Evolutionary conservation across 2,113 vertebrate genomes (phyloP).

Genomic region (Anas platyrhynchos): DNA sequence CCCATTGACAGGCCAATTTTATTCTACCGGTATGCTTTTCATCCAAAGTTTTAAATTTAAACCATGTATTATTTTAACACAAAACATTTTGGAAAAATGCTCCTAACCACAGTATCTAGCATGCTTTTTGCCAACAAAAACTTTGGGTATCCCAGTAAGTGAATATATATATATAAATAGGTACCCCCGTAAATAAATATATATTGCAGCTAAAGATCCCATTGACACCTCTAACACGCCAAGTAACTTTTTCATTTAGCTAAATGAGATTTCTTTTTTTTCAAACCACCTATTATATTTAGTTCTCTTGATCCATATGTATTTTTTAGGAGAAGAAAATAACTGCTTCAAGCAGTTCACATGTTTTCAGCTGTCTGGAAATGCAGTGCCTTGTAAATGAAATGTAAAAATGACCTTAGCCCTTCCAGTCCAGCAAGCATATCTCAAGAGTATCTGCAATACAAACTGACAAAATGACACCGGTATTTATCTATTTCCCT

Average conservation of each 20-base stretch:
- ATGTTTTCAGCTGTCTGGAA: neutral
- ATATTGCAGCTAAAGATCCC: neutral
- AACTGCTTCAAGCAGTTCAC: neutral
- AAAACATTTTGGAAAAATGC: neutral
- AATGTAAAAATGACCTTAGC: neutral
- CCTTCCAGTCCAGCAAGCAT: fast-evolving
- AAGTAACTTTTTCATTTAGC: neutral
- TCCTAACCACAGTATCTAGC: neutral
- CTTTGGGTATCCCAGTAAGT: neutral
- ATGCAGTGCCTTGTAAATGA: neutral
- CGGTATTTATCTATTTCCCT: neutral
- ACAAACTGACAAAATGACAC: neutral
- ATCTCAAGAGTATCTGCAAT: neutral
- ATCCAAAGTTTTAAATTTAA: neutral
- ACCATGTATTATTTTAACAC: neutral
- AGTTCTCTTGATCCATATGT: neutral
- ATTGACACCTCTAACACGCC: neutral
- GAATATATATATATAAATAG: no score
- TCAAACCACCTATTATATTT: neutral
- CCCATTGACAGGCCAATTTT: neutral
- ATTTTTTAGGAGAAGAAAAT: neutral
- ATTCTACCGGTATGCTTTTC: neutral
- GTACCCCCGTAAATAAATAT: no score
- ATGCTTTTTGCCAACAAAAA: neutral
- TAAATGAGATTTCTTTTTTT: neutral